Evolutionary conservation across 2,797 vertebrate species (phyloP), one percentile per base, ranked within the genome.

Genomic region (Merluccius polli): DNA sequence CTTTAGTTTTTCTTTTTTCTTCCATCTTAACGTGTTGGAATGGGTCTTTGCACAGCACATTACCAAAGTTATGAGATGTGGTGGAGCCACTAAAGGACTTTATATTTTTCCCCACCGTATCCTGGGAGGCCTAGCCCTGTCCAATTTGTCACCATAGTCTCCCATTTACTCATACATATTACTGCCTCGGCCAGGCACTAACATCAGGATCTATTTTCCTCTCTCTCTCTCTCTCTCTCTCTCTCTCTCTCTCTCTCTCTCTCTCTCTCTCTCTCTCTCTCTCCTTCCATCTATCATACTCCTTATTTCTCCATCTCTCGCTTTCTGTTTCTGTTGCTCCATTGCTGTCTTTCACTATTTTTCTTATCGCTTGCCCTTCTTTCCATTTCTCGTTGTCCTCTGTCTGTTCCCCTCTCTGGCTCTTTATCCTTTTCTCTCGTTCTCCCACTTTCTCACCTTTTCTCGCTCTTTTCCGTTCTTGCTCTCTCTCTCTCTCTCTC

Each of bases 21-120:
- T 77, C 79, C n/a, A 77, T 67, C 72, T 31, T 38, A 59, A 77
- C 75, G 27, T 15, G 7, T 79, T 35, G 72, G 71, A 87, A 68
- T 70, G 79, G 70, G 67, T 84, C 82, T 82, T 83, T 73, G 69
- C 79, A 71, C 81, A 41, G 80, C 48, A 83, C 80, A 85, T 87
- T 83, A 77, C 78, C 79, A 76, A 78, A 75, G 82, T 82, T 86
- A 88, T 87, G 83, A 83, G 80, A 68, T 44, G 74, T 78, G 12
- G 65, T 71, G 71, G 30, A 71, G 71, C 79, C 12, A 79, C 72
- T 59, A 75, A 82, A 75, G 72, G 70, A 78, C 77, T 74, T 70
- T 24, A n/a, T 71, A 63, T 80, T 79, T 84, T 41, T 33, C 74
- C 75, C 65, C 15, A 67, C 80, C 36, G n/a, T 71, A 74, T 76